Evolutionary conservation across 1,140 invertebrate genomes (phyloP), one percentile per base, ranked within the genome.

Genomic region (Drosophila ogumai): DNA sequence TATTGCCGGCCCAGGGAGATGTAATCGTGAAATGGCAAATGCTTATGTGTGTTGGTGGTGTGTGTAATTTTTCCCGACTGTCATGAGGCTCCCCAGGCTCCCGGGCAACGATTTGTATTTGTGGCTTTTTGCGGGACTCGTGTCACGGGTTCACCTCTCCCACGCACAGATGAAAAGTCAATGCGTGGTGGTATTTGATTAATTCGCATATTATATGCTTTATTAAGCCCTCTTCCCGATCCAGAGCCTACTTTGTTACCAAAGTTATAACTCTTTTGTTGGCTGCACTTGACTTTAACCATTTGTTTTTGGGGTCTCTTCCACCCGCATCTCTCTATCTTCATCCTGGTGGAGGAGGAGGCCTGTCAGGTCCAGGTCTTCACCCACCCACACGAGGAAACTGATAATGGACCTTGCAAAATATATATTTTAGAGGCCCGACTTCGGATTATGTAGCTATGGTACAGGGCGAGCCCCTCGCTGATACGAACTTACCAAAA

Each of bases 161-260:
- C 60, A 72, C 38, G 49, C 86, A 55, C 52, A 85, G 73, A 69
- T 81, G 78, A 81, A 85, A 88, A 90, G 85, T 90, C 81, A 90
- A 88, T 90, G 82, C 64, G 59, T 66, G 78, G 66, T 66, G 78
- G 76, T 68, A 69, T 73, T 90, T 88, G 85, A 88, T 88, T 88
- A 90, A 88, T 88, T 81, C 79, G 73, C 86, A 88, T 90, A 88
- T 88, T 90, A 88, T 88, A 85, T 90, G 85, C 78, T 90, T 90
- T 90, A 88, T 90, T 88, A 88, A 73, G 66, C 66, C 15, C 31
- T 31, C 44, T 19, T n/a, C 9, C 22, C 61, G 13, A 31, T 3
- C 25, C 25, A 17, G 15, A 10, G 47, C 47, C 50, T 61, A 31
- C 36, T 67, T 87, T 82, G 82, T 86, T 77, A 31, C 31, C n/a